Evolutionary conservation across 2,888 invertebrate species (phyloP), one percentile per base, ranked within the genome.

Genomic region (Mermis nigrescens): DNA sequence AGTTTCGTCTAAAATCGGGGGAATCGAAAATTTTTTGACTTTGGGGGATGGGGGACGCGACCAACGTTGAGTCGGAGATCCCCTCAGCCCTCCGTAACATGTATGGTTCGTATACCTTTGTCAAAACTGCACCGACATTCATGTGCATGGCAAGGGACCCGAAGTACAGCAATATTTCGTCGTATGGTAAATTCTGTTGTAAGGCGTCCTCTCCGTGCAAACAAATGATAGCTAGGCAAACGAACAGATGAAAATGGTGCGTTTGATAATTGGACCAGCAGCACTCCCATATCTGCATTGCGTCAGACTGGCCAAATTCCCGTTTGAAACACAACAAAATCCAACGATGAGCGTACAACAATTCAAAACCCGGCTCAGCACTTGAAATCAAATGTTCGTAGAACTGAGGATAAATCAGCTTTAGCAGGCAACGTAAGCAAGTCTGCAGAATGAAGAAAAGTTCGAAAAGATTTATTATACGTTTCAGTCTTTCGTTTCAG

Each of bases 191-290:
- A 69, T 85, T 83, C 76, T 92, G 91, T 32, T 87, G 85, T 64
- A 91, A 84, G 58, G 92, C 88, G 66, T 79, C 78, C 69, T 88
- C 88, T 2, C 78, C 78, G 72, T 92, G 94, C 31, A 90, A 86
- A 46, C 85, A 84, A 63, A 92, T 83, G 68, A 94, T 90, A 58
- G 92, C 86, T 66, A 90, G 79, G 71, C 90, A 90, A 59, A 94
- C 79, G 76, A 94, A 94, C 68, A 94, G 77, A 72, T 94, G 91
- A 77, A 94, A 94, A 74, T 90, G 90, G 73, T 90, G 88, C 0
- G 92, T 92, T 70, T 90, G 82, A 74, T 89, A 91, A 76, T 89
- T 89, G 0, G 90, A 85, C 94, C 94, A 94, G 76, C 92, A 94
- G 1, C 90, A 85, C 76, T 92, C 89, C 90, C 90, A 91, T 84